These are phyloP conservation scores for Macrosteles quadrilineatus DNA, from an alignment of 1,140 invertebrate genomes.

Conservation along the genomic window DNA sequence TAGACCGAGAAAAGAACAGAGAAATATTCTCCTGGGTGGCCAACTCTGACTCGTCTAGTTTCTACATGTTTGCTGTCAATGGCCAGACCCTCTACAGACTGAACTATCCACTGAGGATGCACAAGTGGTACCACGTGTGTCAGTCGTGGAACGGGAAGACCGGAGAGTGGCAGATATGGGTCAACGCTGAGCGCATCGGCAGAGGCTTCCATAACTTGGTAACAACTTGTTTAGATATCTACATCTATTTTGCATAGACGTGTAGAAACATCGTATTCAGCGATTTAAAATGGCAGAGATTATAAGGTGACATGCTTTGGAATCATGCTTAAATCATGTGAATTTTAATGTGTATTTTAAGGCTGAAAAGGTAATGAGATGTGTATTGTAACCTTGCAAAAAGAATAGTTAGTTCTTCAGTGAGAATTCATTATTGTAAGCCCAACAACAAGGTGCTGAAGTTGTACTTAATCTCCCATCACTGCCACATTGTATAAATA, in stretches of 20 bases:
- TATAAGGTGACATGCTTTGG: no score
- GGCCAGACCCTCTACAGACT: conserved; percentile 79
- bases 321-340: no score
- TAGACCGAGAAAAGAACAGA: conserved; percentile 61
- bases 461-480: no score
- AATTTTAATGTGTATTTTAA: no score
- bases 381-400: no score
- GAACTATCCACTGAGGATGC: conserved; percentile 76
- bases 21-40: conserved; percentile 75
- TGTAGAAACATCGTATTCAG: no score
- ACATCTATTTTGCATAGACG: neutral
- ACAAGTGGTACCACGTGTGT: conserved; percentile 83
- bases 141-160: conserved; percentile 84
- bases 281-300: no score
- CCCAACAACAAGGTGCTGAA: no score
- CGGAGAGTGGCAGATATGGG: conserved; percentile 85
- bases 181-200: conserved; percentile 77
- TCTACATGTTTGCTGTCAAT: conserved; percentile 74
- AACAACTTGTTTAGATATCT: conserved; percentile 42
- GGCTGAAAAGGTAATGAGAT: no score
- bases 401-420: no score
- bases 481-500: no score
- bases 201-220: conserved; percentile 82
- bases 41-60: conserved; percentile 74
- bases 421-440: no score